These are phyloP conservation scores for Epistrophella euchroma DNA, from an alignment of 2,888 invertebrate species.

Conservation along the genomic window DNA sequence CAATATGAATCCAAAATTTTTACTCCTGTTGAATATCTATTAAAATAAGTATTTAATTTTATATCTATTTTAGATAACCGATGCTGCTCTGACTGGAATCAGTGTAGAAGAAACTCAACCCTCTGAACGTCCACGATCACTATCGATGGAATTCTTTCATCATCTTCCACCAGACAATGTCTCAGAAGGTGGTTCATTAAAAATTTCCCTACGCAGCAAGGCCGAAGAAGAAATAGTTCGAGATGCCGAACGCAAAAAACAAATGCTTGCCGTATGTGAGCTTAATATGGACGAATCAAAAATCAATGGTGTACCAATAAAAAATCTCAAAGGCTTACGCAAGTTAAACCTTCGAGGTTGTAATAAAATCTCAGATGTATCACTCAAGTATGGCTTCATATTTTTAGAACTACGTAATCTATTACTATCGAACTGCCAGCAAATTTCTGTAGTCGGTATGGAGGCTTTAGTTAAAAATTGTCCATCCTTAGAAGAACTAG, in stretches of 20 bases:
- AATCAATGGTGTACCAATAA: slow-evolving; percentile 84
- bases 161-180: slow-evolving; percentile 74
- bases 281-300: slow-evolving; percentile 80
- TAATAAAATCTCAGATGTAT: slow-evolving; percentile 89
- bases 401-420: slow-evolving; percentile 87
- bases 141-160: slow-evolving; percentile 78
- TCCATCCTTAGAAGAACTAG: slow-evolving; percentile 88
- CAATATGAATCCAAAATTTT: no score
- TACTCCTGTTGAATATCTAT: no score
- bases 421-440: slow-evolving; percentile 88
- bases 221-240: slow-evolving; percentile 89
- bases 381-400: slow-evolving; percentile 88
- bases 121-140: slow-evolving; percentile 54
- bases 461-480: slow-evolving; percentile 87
- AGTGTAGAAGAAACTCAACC: slow-evolving; percentile 76
- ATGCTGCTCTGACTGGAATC: slow-evolving; percentile 89
- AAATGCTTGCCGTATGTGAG: slow-evolving; percentile 87
- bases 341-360: slow-evolving; percentile 88
- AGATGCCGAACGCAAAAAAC: slow-evolving; percentile 87
- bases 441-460: slow-evolving; percentile 88
- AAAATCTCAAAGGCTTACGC: slow-evolving; percentile 85
- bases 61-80: slow-evolving; percentile 84
- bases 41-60: no score
- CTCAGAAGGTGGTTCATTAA: slow-evolving; percentile 78
- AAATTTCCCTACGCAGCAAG: slow-evolving; percentile 87